Conservation (phyloP, 2,113 vertebrate species). For the Macrotis lagotis region DNA sequence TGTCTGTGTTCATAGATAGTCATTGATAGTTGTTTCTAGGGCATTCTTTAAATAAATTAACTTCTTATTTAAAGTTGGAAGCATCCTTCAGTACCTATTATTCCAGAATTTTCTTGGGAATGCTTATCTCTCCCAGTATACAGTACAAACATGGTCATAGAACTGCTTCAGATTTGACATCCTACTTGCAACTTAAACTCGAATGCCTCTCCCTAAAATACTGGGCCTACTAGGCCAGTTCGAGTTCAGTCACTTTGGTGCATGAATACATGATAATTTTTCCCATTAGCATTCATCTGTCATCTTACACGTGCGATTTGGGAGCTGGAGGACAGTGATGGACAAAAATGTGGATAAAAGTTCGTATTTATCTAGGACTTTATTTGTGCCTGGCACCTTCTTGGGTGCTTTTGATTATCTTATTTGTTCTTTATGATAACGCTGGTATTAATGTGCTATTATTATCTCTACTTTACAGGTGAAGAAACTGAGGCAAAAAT, state of each 20-base stretch:
- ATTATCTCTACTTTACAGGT: background rate
- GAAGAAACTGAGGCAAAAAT: background rate
- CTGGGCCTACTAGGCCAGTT: background rate
- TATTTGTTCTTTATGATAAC: background rate
- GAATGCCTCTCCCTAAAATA: background rate
- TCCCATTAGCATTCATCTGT: background rate
- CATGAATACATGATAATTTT: background rate
- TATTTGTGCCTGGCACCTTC: background rate
- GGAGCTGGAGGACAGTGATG: background rate
- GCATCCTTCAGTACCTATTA: background rate
- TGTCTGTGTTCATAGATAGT: background rate
- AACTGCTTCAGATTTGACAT: background rate
- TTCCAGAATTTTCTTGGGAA: background rate
- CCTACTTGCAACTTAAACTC: background rate
- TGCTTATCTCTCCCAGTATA: background rate
- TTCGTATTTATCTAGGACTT: background rate
- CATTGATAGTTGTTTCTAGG: background rate
- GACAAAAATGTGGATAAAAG: background rate
- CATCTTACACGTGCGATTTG: background rate
- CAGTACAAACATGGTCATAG: background rate
- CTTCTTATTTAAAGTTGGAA: background rate
- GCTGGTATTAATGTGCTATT: background rate
- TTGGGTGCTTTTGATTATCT: background rate
- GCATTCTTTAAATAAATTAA: background rate
- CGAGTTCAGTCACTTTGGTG: background rate